These are phyloP conservation scores for Halocaridina rubra DNA, from an alignment of 2,888 invertebrate species.

Conservation along the genomic window DNA sequence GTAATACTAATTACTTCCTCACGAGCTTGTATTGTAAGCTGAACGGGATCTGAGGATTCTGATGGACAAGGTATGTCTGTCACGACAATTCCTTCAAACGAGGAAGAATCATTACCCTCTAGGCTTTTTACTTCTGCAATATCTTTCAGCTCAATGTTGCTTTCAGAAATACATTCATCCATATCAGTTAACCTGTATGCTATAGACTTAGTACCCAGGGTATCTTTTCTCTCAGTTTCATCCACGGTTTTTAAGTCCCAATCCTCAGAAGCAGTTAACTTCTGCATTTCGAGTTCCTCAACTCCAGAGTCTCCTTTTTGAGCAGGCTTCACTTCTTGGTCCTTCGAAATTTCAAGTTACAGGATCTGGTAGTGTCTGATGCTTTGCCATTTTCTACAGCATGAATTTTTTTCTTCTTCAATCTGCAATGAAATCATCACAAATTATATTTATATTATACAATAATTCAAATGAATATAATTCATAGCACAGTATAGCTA, in stretches of 20 bases:
- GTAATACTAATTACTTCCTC: constrained; percentile 5
- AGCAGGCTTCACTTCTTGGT: background rate
- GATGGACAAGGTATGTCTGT: background rate
- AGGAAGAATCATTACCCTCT: background rate
- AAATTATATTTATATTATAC: background rate
- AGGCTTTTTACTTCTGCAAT: background rate
- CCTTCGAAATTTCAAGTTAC: constrained; percentile 15
- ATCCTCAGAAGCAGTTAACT: background rate
- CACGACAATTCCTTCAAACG: background rate
- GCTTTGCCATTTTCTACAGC: constrained; percentile 55
- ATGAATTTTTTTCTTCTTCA: constrained; percentile 41
- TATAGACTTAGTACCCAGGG: background rate
- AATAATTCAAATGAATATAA: too few relatives aligned
- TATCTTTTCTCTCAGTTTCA: background rate
- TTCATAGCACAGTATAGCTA: background rate
- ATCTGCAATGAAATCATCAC: constrained; percentile 20
- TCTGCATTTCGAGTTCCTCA: background rate
- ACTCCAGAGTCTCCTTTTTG: background rate
- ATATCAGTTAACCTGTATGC: constrained; percentile 68
- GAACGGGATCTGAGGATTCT: background rate
- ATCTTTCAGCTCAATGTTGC: background rate
- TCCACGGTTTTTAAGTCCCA: background rate
- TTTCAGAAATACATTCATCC: constrained; percentile 45
- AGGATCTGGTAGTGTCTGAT: constrained; percentile 13
- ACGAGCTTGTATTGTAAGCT: background rate